A percentile compares a stretch with the other conserved stretches of the same genome.
Evolutionary conservation across 2,113 vertebrate genomes (phyloP).

Genomic region (Cinclus mexicanus): DNA sequence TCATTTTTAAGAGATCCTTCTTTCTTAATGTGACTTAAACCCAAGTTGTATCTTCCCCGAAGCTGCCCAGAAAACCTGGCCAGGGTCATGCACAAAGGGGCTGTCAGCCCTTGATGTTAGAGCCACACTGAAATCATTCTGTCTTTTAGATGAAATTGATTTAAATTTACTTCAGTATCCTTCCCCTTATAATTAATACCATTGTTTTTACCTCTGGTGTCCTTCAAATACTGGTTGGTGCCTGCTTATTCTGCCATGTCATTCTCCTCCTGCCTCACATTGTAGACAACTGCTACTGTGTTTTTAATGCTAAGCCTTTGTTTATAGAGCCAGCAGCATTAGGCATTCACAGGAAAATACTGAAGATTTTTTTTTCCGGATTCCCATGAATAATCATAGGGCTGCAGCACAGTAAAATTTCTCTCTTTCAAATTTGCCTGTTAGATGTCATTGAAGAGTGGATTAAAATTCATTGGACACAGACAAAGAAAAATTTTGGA

Average conservation of each 20-base stretch:
- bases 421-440: neutral
- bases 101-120: neutral
- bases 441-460: neutral
- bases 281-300: neutral
- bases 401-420: neutral
- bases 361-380: neutral
- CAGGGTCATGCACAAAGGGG: accelerated
- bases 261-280: neutral
- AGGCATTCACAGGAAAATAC: neutral
- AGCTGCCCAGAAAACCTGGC: neutral
- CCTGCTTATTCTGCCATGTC: neutral
- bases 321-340: neutral
- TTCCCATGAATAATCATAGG: constrained; percentile 23
- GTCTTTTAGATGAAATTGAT: neutral
- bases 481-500: constrained; percentile 6
- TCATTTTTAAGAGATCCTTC: neutral
- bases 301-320: constrained; percentile 1
- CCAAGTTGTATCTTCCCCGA: neutral
- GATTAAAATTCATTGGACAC: constrained; percentile 28
- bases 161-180: constrained; percentile 2
- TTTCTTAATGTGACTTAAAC: neutral
- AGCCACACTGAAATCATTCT: neutral
- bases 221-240: neutral
- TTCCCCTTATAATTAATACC: neutral
- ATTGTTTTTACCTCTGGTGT: neutral